Evolutionary conservation across 2,888 invertebrate species (phyloP), one percentile per base, ranked within the genome.

Genomic region (Rhamnusium bicolor): DNA sequence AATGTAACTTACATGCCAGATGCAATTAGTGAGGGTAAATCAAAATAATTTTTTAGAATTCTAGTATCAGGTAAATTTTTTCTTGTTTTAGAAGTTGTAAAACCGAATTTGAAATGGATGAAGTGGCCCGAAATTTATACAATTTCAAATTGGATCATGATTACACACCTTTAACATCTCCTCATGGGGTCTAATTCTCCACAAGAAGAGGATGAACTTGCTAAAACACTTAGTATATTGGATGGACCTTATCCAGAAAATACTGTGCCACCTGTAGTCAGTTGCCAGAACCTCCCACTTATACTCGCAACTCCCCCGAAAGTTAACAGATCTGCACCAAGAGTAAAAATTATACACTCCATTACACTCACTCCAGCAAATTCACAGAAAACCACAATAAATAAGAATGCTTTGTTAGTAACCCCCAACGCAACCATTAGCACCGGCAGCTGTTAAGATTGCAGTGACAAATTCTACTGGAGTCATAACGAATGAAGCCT

Each of bases 91-190:
- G 80, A 81, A 76, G 58, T 79, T 49, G 66, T 76, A 51, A 74
- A 49, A 47, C 72, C 0, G 69, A 46, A 14, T 32, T 53, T 49
- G 89, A 90, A 24, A 89, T 91, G 84, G 90, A 90, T 76, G 88
- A 89, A 80, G 79, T 88, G 21, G 83, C 85, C 40, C 82, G 85
- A 65, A 87, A 87, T 78, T 81, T 88, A 53, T 89, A 92, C 71
- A 90, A 92, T 81, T 91, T 94, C 80, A 92, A 92, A 83, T 92
- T 95, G 89, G 95, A 95, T 86, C 95, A 96, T 84, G 95, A 95
- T 84, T 95, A 95, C 80, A 95, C 95, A 54, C 91, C 92, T 56
- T 90, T 92, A 46, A 92, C 91, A 32, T 93, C 93, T 70, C 92
- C 93, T 29, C 91, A 91, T 81, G n/a, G 91, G 91, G 82, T 3